phyloP scores from a whole-genome alignment of 2,888 invertebrate genomes.

The Smittia sp. region DNA sequence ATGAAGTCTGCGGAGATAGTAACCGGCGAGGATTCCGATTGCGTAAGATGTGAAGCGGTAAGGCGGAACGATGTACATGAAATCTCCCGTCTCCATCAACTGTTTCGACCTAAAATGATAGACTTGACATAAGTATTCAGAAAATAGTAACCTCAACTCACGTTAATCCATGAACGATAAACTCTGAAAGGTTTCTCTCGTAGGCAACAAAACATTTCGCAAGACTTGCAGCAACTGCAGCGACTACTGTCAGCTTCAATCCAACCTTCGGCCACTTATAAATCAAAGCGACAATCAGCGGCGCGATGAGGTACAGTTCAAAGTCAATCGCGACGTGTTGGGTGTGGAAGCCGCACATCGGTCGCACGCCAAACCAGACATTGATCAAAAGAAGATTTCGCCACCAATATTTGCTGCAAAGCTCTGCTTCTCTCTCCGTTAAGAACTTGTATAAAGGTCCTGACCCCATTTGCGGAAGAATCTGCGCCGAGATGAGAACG shows the following conservation, averaged over 20 bases:
- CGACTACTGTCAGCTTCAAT: constrained; percentile 50
- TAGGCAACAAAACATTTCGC: constrained; percentile 63
- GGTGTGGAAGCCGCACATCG: constrained; percentile 54
- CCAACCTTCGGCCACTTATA: constrained; percentile 64
- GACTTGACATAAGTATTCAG: background rate
- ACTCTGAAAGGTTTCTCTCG: constrained; percentile 61
- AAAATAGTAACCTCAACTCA: background rate
- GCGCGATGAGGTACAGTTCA: constrained; percentile 63
- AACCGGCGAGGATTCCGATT: constrained; percentile 65
- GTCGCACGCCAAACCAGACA: constrained; percentile 69
- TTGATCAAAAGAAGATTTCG: constrained; percentile 68
- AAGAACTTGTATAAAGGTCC: constrained; percentile 69
- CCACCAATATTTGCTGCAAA: constrained; percentile 70
- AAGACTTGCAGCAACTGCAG: constrained; percentile 59
- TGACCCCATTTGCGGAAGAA: constrained; percentile 61
- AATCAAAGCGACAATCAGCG: constrained; percentile 58
- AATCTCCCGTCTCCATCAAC: constrained; percentile 65
- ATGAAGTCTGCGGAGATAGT: constrained; percentile 56
- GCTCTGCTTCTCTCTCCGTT: constrained; percentile 59
- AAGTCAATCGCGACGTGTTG: constrained; percentile 71
- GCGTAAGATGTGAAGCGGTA: constrained; percentile 67
- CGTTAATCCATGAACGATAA: constrained; percentile 65
- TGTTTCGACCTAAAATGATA: constrained; percentile 55
- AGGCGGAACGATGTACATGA: constrained; percentile 65
- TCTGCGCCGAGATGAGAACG: constrained; percentile 65